Evolutionary conservation across 2,888 invertebrate species (phyloP), one percentile per base, ranked within the genome.

Genomic region (Zeuzera pyrina): DNA sequence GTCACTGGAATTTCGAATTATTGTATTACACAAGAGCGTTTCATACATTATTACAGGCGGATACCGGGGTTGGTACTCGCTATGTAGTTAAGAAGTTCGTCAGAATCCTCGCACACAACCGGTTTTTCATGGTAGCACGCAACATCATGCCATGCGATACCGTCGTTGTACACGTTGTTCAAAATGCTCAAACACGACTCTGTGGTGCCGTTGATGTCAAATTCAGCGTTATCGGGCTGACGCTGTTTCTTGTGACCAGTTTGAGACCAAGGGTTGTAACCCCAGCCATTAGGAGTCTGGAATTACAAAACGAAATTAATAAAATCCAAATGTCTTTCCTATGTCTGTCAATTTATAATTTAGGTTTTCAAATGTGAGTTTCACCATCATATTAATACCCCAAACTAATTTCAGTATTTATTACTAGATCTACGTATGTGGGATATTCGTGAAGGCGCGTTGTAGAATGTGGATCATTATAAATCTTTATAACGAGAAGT

Each of bases 91-190:
- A 95, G 86, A 40, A 95, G 88, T 64, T 95, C 95, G 31, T 94
- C 94, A 39, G 91, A 92, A 73, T 95, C 95, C 66, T 95, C 95
- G 70, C 95, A 95, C 48, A 95, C 89, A 65, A 95, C 88, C 2
- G 95, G 95, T 65, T 95, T 95, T 76, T 95, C 93, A 76, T 95
- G 95, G 73, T 95, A 94, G 73, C 95, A 95, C 43, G 94, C 94
- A 32, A 95, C 94, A 71, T 95, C 95, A 77, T 95, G 95, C 95
- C 95, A 95, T 45, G 93, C 93, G 65, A 95, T 93, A 44, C 95
- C 95, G 62, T 95, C 95, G 59, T 91, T 93, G 87, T 95, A 95
- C 4, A 95, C 95, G 72, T 95, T 95, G 85, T 95, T 95, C 42
- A 95, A 85, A 41, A 95, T 87, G 34, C 93, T 91, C 56, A 95